A percentile compares a stretch with the other conserved stretches of the same genome.
Evolutionary conservation across 2,888 invertebrate species (phyloP).

Genomic region (Ichneumoninae sp.): DNA sequence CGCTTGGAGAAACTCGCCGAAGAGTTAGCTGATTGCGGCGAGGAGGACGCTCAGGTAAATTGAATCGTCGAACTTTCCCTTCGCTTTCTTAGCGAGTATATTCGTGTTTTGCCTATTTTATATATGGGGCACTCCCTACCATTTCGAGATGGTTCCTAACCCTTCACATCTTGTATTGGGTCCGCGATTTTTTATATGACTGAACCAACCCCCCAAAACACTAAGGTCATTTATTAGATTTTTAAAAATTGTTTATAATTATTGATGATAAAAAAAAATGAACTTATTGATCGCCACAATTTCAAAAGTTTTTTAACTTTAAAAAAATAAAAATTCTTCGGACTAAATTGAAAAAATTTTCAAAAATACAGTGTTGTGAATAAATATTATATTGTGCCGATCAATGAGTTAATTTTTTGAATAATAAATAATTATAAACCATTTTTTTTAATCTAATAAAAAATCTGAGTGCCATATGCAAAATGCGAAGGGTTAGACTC

Average conservation of each 20-base stretch:
- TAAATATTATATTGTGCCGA: too few species aligned
- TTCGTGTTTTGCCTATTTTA: background rate
- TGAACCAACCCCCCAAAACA: too few species aligned
- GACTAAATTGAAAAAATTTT: slow-evolving; percentile 25
- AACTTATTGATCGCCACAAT: too few species aligned
- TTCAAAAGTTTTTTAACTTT: background rate
- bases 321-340: too few species aligned
- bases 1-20: slow-evolving; percentile 97
- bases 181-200: too few species aligned
- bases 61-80: background rate
- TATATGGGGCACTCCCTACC: background rate
- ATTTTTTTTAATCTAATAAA: too few species aligned
- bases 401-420: too few species aligned
- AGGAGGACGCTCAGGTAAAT: slow-evolving; percentile 88
- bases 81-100: background rate
- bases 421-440: too few species aligned
- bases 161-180: too few species aligned
- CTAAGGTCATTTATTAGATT: background rate
- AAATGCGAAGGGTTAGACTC: too few species aligned
- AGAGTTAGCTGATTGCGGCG: slow-evolving; percentile 92
- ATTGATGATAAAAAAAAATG: background rate
- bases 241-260: background rate
- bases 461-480: too few species aligned
- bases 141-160: too few species aligned
- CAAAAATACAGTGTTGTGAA: background rate